A percentile compares a stretch with the other conserved stretches of the same genome.
phyloP scores from a whole-genome alignment of 2,797 vertebrate species.

The Enteromius anoplus region DNA sequence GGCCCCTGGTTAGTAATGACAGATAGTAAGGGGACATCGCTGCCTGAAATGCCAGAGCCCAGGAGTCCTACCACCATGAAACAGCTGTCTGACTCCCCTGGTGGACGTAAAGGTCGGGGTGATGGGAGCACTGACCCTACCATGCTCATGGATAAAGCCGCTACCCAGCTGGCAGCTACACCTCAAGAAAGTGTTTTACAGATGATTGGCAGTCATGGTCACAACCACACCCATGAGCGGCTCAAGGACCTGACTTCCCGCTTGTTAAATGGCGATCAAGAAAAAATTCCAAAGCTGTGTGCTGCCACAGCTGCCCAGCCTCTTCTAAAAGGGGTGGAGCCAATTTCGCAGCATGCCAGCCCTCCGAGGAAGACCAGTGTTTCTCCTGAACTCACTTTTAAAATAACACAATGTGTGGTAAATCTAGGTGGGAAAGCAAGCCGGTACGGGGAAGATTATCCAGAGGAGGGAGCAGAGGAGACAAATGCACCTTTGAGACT shows the following conservation, averaged over 20 bases:
- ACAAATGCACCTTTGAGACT: constrained; percentile 63
- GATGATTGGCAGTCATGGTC: constrained; percentile 85
- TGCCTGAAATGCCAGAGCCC: constrained; percentile 85
- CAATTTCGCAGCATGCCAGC: constrained; percentile 73
- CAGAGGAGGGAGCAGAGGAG: constrained; percentile 77
- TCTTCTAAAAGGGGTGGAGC: constrained; percentile 82
- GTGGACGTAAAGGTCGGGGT: constrained; percentile 80
- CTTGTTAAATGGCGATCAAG: constrained; percentile 92
- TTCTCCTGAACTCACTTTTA: constrained; percentile 86
- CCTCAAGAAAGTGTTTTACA: constrained; percentile 89
- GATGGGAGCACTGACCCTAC: constrained; percentile 87
- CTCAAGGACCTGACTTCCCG: constrained; percentile 92
- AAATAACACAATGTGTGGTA: constrained; percentile 89
- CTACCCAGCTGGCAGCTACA: constrained; percentile 84
- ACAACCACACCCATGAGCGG: constrained; percentile 85
- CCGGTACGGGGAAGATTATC: constrained; percentile 67
- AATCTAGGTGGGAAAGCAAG: constrained; percentile 75
- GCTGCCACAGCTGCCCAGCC: constrained; percentile 73
- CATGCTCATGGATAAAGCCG: constrained; percentile 87
- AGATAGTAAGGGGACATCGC: constrained; percentile 85
- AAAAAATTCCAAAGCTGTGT: constrained; percentile 79
- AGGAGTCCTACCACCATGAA: constrained; percentile 90
- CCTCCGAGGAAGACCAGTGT: constrained; percentile 82
- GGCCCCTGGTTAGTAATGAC: constrained; percentile 80
- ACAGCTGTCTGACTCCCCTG: constrained; percentile 87